Conservation (phyloP, 2,797 vertebrate species). For the Salarias fasciatus region DNA sequence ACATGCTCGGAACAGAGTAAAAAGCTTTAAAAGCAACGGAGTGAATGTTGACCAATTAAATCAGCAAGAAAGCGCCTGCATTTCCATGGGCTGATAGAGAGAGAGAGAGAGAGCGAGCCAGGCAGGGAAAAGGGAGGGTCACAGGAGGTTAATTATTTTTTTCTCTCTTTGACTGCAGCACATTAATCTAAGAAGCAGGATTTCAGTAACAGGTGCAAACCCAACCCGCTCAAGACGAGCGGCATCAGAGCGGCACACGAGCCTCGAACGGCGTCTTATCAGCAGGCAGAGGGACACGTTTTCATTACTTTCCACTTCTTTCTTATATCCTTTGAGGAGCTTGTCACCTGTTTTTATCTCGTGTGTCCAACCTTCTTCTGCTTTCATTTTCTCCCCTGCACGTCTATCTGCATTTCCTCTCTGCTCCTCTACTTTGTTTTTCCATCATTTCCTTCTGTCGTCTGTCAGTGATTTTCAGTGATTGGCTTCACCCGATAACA, state of each 20-base stretch:
- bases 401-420: conserved; percentile 6
- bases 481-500: too few relatives aligned
- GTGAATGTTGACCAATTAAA: conserved; percentile 35
- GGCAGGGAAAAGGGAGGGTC: conserved; percentile 1
- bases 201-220: conserved; percentile 6
- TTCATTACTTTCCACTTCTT: not conserved
- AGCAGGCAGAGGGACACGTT: not conserved
- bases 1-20: conserved; percentile 32
- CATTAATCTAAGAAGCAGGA: not conserved
- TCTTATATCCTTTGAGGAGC: not conserved
- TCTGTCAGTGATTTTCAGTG: too few relatives aligned
- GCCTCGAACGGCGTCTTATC: not conserved
- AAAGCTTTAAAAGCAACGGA: conserved; percentile 41
- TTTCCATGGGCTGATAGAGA: not conserved
- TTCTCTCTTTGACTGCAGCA: not conserved
- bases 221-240: not conserved
- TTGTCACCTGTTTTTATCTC: not conserved
- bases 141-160: not conserved
- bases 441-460: conserved; percentile 7
- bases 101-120: conserved; percentile 4
- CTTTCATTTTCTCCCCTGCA: not conserved
- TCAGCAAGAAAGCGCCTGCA: conserved; percentile 36
- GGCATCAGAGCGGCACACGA: not conserved
- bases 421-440: conserved; percentile 24
- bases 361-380: too few relatives aligned